Percentiles rank a stretch among this genome's conserved stretches.
phyloP scores from a whole-genome alignment of 2,888 invertebrate species.

The Tipula lateralis region DNA sequence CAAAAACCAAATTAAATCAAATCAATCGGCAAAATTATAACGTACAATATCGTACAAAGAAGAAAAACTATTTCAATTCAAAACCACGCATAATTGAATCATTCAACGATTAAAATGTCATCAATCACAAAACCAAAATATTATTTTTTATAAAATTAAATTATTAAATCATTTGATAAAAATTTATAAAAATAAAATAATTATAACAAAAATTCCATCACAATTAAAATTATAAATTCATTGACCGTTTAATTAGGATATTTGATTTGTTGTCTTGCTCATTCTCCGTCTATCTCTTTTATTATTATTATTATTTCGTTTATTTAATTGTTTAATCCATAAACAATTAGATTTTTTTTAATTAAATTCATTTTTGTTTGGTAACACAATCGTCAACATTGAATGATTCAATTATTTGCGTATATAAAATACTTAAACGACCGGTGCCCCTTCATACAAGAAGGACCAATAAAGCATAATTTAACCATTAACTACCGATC shows the following conservation, averaged over 20 bases:
- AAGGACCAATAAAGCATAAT: background rate
- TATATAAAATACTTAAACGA: background rate
- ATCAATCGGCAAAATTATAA: background rate
- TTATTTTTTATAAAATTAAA: background rate
- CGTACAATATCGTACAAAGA: too few species aligned
- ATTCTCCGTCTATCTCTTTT: too few species aligned
- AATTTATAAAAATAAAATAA: background rate
- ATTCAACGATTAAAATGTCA: background rate
- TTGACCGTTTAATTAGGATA: conserved; percentile 11
- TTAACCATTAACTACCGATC: background rate
- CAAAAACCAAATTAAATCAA: background rate
- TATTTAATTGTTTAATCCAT: conserved; percentile 14
- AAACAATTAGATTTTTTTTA: background rate
- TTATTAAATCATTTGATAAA: conserved; percentile 15
- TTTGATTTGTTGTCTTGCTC: background rate
- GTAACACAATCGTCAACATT: background rate
- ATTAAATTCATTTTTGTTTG: background rate
- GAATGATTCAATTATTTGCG: background rate
- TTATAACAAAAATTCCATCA: background rate
- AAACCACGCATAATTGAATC: background rate
- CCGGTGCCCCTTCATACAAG: background rate
- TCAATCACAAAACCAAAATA: background rate
- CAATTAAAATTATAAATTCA: background rate
- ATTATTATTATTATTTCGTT: too few species aligned
- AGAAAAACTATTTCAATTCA: background rate